Evolutionary conservation across 2,888 invertebrate genomes (phyloP), one percentile per base, ranked within the genome.

Genomic region (Hecatera dysodea): DNA sequence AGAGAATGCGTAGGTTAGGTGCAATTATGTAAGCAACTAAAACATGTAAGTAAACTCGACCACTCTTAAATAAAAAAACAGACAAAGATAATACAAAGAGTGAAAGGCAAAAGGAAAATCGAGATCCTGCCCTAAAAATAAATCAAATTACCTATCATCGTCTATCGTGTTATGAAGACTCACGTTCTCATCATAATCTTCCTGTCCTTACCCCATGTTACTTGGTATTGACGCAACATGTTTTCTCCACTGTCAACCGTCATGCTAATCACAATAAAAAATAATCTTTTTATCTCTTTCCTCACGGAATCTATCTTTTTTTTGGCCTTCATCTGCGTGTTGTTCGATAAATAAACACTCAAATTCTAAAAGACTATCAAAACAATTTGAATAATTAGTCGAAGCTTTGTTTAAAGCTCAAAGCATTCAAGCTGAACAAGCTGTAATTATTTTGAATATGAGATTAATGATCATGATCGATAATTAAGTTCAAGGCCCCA

Each of bases 371-470:
- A 22, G 11, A 22, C 33, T 8, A 36, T 36, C 11, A 46, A 27
- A 44, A 53, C 19, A 3, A 29, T 29, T 46, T n/a, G 68, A 69
- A 56, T 59, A 44, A 70, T 71, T 36, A n/a, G 24, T 5, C 22
- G 9, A 4, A 36, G 15, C 19, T 71, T 70, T 52, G 69, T 44
- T 55, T 15, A 42, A n/a, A 36, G 50, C 36, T 69, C 4, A n/a
- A 52, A 17, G 19, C 27, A 59, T 59, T 46, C 17, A n/a, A 72
- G 12, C 39, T n/a, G 44, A 36, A 19, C 19, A 36, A 46, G 70
- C 3, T 70, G 36, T 59, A 62, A 55, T 72, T 56, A 71, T 19
- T 63, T 64, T 50, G 27, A 27, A 48, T 63, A n/a, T 1, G 24
- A 56, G 55, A 72, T 42, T 72, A 33, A 55, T 33, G 11, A n/a